Conservation (phyloP, 2,113 vertebrate species). For the Thomomys bottae region DNA sequence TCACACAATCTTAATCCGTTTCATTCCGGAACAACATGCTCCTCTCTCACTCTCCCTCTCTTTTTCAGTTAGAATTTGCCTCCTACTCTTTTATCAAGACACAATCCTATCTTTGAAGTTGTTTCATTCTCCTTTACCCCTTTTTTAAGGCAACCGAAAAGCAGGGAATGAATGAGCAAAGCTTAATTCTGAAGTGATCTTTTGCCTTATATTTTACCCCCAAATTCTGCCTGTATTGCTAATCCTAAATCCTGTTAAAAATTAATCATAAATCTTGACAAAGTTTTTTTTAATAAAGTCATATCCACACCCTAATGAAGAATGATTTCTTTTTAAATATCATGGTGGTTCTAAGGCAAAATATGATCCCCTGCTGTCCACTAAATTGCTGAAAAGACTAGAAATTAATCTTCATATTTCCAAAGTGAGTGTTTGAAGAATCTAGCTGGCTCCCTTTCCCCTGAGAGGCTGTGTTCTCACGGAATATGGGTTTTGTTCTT, state of each 20-base stretch:
- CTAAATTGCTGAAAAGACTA: slow-evolving; percentile 62
- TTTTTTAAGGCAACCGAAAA: slow-evolving; percentile 17
- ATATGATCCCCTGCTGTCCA: slow-evolving; percentile 43
- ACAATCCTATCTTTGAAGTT: slow-evolving; percentile 78
- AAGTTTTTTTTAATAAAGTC: slow-evolving; percentile 71
- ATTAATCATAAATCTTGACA: slow-evolving; percentile 63
- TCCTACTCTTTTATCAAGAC: slow-evolving; percentile 67
- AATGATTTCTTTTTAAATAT: slow-evolving; percentile 58
- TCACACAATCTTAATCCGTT: slow-evolving; percentile 81
- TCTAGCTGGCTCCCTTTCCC: slow-evolving; percentile 56
- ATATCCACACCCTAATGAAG: slow-evolving; percentile 59
- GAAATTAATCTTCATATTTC: slow-evolving; percentile 78
- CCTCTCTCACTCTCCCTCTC: slow-evolving; percentile 51
- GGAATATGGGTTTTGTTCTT: slow-evolving; percentile 74
- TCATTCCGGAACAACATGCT: slow-evolving; percentile 76
- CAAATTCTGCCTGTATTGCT: slow-evolving; percentile 13
- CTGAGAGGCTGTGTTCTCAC: slow-evolving; percentile 50
- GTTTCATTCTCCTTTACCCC: slow-evolving; percentile 29
- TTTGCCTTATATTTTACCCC: slow-evolving; percentile 6
- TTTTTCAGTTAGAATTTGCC: slow-evolving; percentile 68
- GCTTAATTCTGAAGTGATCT: slow-evolving; percentile 47
- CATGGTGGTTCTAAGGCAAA: slow-evolving; percentile 49
- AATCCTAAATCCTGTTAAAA: slow-evolving; percentile 61
- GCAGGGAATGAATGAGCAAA: slow-evolving; percentile 14
- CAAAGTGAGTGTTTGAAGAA: slow-evolving; percentile 56